phyloP scores from a whole-genome alignment of 2,113 vertebrate species.

The Rhinolophus ferrumequinum region DNA sequence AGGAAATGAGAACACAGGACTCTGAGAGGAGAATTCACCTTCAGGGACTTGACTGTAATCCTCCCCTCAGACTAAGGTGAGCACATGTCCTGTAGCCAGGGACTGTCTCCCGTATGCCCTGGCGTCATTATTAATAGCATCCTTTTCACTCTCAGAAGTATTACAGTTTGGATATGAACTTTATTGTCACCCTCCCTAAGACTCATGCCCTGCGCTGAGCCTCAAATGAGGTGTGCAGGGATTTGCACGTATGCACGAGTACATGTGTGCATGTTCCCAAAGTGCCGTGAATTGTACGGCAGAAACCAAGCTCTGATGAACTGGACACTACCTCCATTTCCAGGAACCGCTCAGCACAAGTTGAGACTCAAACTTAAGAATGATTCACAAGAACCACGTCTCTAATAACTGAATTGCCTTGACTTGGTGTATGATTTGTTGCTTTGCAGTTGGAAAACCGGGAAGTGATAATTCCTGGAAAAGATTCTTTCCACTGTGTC shows the following conservation, averaged over 20 bases:
- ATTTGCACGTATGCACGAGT: not conserved
- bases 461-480: conserved; percentile 63
- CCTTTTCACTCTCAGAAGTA: not conserved
- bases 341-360: not conserved
- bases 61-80: not conserved
- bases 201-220: not conserved
- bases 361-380: not conserved
- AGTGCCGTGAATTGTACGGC: not conserved
- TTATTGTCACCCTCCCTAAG: not conserved
- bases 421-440: conserved; percentile 47
- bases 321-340: not conserved
- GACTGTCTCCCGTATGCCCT: not conserved
- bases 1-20: rapidly evolving
- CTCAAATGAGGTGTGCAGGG: not conserved
- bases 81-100: not conserved
- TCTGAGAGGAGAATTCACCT: not conserved
- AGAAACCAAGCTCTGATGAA: not conserved
- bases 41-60: not conserved
- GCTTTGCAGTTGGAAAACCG: conserved; percentile 50
- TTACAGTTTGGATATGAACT: not conserved
- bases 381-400: conserved; percentile 14
- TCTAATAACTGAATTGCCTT: conserved; percentile 30
- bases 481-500: conserved; percentile 56
- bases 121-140: not conserved
- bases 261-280: not conserved